These are phyloP conservation scores for Solea senegalensis DNA, from an alignment of 2,113 vertebrate species.

Conservation along the genomic window DNA sequence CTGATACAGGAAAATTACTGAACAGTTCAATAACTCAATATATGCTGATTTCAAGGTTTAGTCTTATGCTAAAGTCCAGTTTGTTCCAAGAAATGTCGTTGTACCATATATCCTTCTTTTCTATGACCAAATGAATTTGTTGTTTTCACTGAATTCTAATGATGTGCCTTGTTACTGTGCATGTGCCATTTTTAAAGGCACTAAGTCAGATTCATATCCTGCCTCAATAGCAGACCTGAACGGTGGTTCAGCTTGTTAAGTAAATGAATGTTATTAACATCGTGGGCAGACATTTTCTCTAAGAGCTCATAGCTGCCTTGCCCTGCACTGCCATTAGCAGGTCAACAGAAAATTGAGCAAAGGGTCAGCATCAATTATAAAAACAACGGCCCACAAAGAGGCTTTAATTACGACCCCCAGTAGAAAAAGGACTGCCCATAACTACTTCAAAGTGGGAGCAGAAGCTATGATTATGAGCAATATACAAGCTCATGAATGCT, in stretches of 20 bases:
- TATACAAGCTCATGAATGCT: background rate
- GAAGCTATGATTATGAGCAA: slow-evolving; percentile 2
- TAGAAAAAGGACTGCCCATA: slow-evolving; percentile 21
- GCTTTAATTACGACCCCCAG: slow-evolving; percentile 63
- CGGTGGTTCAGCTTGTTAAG: background rate
- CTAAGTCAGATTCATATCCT: slow-evolving; percentile 2
- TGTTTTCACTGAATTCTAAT: background rate
- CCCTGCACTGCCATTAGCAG: slow-evolving; percentile 14
- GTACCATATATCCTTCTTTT: background rate
- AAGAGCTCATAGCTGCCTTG: slow-evolving; percentile 25
- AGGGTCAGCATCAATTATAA: slow-evolving; percentile 61
- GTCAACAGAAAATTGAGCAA: slow-evolving; percentile 33
- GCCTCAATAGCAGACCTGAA: background rate
- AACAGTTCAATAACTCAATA: slow-evolving; percentile 15
- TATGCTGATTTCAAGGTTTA: background rate
- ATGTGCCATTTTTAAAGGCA: background rate
- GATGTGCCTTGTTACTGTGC: background rate
- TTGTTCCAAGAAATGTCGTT: background rate
- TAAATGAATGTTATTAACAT: slow-evolving; percentile 50
- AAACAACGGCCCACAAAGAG: slow-evolving; percentile 61
- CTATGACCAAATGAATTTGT: background rate
- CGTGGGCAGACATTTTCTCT: slow-evolving; percentile 32
- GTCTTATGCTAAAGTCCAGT: background rate
- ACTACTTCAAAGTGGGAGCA: slow-evolving; percentile 36
- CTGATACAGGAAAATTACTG: background rate